Conservation (phyloP, 30 jellyfish, hydroid and myxozoan species). For the Cassiopea xamachana region DNA sequence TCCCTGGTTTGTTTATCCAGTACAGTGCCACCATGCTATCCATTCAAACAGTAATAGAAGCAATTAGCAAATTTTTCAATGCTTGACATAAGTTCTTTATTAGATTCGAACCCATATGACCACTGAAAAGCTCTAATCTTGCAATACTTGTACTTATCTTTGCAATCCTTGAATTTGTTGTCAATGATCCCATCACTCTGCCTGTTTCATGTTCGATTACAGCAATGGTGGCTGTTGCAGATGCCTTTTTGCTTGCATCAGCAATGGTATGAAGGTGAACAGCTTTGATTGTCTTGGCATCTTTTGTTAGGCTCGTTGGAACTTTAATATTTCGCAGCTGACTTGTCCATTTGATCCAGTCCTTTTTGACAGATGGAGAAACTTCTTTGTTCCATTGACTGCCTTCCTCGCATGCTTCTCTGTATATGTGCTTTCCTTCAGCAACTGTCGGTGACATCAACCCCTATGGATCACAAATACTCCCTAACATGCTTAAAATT, state of each 20-base stretch:
- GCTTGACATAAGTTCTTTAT: constrained; percentile 59
- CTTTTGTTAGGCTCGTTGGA: constrained; percentile 39
- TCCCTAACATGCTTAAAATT: constrained; percentile 4
- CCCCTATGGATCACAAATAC: neutral
- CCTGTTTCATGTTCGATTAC: constrained; percentile 41
- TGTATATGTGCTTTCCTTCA: constrained; percentile 49
- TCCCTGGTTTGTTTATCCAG: constrained; percentile 53
- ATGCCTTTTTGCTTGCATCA: constrained; percentile 76
- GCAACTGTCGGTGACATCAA: constrained; percentile 43
- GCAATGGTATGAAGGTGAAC: constrained; percentile 61
- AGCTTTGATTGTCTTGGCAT: constrained; percentile 10
- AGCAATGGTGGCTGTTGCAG: constrained; percentile 36
- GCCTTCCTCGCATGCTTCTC: constrained; percentile 42
- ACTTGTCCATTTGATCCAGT: constrained; percentile 20
- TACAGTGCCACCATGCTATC: constrained; percentile 64
- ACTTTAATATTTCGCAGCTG: constrained; percentile 14
- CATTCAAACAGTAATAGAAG: constrained; percentile 46
- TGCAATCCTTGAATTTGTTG: constrained; percentile 59
- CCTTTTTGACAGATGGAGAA: constrained; percentile 23
- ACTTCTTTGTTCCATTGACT: constrained; percentile 50
- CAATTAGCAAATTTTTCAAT: constrained; percentile 2
- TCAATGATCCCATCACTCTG: constrained; percentile 53
- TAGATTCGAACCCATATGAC: constrained; percentile 14
- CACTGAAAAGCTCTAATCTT: constrained; percentile 67
- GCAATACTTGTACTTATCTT: constrained; percentile 67